phyloP scores from a whole-genome alignment of 2,113 vertebrate species.

The Etheostoma spectabile region DNA sequence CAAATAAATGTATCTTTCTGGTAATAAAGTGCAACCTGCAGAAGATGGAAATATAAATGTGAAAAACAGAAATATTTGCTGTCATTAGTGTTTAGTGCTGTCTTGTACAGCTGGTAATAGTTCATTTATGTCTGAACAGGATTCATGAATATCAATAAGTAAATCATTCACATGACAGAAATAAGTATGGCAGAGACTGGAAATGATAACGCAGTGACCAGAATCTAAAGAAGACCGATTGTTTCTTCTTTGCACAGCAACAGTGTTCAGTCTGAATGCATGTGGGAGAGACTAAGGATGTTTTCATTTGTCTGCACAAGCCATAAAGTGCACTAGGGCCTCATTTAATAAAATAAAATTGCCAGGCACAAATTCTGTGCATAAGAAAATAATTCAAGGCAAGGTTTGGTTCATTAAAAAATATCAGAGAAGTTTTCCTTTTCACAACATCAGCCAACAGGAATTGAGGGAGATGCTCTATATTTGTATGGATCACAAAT shows the following conservation, averaged over 20 bases:
- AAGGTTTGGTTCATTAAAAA: neutral
- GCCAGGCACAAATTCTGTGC: neutral
- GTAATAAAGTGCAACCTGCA: constrained; percentile 1
- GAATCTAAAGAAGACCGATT: constrained; percentile 55
- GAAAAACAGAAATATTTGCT: constrained; percentile 11
- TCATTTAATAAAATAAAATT: constrained; percentile 4
- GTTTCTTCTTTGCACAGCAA: constrained; percentile 27
- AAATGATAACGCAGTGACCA: constrained; percentile 35
- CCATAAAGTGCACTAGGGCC: constrained; percentile 1
- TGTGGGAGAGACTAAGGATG: constrained; percentile 40
- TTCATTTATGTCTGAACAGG: constrained; percentile 48
- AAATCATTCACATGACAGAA: constrained; percentile 44
- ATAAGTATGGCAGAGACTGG: constrained; percentile 34
- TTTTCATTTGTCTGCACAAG: constrained; percentile 42
- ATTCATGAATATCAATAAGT: constrained; percentile 58
- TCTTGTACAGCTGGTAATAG: constrained; percentile 39
- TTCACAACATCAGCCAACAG: neutral
- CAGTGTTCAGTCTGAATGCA: constrained; percentile 8
- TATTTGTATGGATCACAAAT: neutral
- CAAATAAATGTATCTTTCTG: neutral
- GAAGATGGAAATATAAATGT: constrained; percentile 33
- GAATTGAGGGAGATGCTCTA: neutral
- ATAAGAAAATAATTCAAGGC: neutral
- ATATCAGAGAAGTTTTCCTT: neutral
- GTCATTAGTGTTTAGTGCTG: constrained; percentile 14